A percentile compares a stretch with the other conserved stretches of the same genome.
phyloP scores from a whole-genome alignment of 2,888 invertebrate species.

The Drosophila emarginata region DNA sequence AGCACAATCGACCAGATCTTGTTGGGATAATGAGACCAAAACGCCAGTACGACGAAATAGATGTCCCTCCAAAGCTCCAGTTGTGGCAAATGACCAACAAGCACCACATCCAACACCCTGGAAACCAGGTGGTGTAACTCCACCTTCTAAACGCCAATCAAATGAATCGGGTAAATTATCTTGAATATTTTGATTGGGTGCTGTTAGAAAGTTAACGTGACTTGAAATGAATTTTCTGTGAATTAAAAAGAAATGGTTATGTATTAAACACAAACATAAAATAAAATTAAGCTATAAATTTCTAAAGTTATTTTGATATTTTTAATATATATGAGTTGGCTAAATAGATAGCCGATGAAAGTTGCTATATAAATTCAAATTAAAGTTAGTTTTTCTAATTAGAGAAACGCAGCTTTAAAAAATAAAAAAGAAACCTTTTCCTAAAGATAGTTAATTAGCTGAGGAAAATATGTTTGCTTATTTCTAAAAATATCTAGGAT shows the following conservation, averaged over 20 bases:
- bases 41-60: constrained; percentile 79
- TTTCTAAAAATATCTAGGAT: too few relatives aligned
- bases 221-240: constrained; percentile 66
- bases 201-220: constrained; percentile 77
- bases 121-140: constrained; percentile 79
- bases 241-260: neutral
- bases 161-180: constrained; percentile 76
- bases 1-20: constrained; percentile 81
- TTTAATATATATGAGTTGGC: too few relatives aligned
- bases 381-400: too few relatives aligned
- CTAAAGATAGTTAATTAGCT: too few relatives aligned
- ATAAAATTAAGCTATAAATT: too few relatives aligned
- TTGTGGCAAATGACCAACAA: constrained; percentile 80
- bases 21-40: constrained; percentile 80
- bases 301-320: too few relatives aligned
- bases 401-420: too few relatives aligned
- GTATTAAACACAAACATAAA: too few relatives aligned
- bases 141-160: constrained; percentile 81
- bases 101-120: constrained; percentile 79
- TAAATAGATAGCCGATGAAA: too few relatives aligned
- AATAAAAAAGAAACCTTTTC: too few relatives aligned
- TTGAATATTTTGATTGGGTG: constrained; percentile 28
- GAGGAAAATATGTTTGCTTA: too few relatives aligned
- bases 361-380: too few relatives aligned
- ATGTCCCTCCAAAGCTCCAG: constrained; percentile 80